phyloP scores from a whole-genome alignment of 2,113 vertebrate species.

The Hydropotes inermis region DNA sequence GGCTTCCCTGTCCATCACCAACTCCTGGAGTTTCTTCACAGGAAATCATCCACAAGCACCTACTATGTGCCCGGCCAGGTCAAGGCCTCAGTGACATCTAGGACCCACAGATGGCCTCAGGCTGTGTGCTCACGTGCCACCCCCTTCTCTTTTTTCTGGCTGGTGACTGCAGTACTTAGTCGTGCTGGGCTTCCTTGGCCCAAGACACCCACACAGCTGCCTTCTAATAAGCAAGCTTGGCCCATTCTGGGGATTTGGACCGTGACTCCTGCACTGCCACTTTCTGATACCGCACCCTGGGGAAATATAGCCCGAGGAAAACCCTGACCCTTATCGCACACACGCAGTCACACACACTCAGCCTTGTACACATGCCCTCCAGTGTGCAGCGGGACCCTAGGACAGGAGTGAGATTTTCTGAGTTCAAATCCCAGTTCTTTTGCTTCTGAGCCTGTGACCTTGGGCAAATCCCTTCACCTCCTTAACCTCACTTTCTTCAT shows the following conservation, averaged over 20 bases:
- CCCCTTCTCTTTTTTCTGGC: not conserved
- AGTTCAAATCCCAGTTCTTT: not conserved
- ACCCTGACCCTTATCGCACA: not conserved
- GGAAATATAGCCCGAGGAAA: not conserved
- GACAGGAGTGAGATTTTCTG: not conserved
- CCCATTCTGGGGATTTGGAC: too few relatives aligned
- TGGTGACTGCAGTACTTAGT: too few relatives aligned
- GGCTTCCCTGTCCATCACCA: not conserved
- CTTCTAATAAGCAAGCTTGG: not conserved
- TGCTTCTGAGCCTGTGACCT: not conserved
- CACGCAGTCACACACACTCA: accelerated
- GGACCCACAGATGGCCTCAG: accelerated
- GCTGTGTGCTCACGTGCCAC: accelerated
- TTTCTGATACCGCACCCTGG: not conserved
- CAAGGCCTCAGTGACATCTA: not conserved
- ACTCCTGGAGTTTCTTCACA: not conserved
- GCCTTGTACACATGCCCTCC: not conserved
- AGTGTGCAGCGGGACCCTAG: too few relatives aligned
- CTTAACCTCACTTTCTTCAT: not conserved
- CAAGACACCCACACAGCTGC: not conserved
- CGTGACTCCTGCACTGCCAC: not conserved
- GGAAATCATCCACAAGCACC: not conserved
- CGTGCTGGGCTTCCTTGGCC: not conserved
- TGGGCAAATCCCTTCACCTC: not conserved
- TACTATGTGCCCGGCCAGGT: accelerated